Evolutionary conservation across 2,888 invertebrate genomes (phyloP), one percentile per base, ranked within the genome.

Genomic region (Phaonia tiefii): DNA sequence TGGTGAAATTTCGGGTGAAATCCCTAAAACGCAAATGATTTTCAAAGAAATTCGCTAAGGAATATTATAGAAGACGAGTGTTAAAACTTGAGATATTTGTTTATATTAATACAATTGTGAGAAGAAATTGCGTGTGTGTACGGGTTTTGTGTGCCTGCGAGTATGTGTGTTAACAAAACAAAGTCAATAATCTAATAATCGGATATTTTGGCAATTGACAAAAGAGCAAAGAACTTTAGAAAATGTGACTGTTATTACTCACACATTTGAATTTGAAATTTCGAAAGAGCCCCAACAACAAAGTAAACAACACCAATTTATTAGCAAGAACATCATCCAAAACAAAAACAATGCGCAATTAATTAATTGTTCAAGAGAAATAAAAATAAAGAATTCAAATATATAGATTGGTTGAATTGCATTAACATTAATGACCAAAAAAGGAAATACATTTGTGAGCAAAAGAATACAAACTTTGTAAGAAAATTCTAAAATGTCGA

Each of bases 401-500:
- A n/a, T n/a, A n/a, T n/a, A 54, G 13, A 13, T 54, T 54, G 22
- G 37, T 60, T 63, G 20, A 63, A 63, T 63, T 56, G 56, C 26
- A 13, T 51, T 20, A 51, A 51, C 17, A 51, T 22, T 20, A 51
- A 7, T 22, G 22, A 51, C 22, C 20, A 51, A 13, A 26, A 13
- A 63, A 69, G 20, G 37, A 74, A 44, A 65, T 51, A 67, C 44
- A 25, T 26, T 56, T 56, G 11, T 26, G 25, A 54, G 13, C 11
- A 56, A 13, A n/a, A 26, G 25, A 72, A 72, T 7, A 39, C 58
- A 58, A 44, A 72, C 20, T 42, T 42, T 44, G n/a, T 26, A 17
- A 37, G 42, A 71, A 56, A 56, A 51, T 73, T 46, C 63, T 85
- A 88, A 86, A 86, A 89, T 89, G 89, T 89, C 89, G 85, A 87